A percentile compares a stretch with the other conserved stretches of the same genome.
phyloP scores from a whole-genome alignment of 2,888 invertebrate genomes.

The Lucinisca nassula region DNA sequence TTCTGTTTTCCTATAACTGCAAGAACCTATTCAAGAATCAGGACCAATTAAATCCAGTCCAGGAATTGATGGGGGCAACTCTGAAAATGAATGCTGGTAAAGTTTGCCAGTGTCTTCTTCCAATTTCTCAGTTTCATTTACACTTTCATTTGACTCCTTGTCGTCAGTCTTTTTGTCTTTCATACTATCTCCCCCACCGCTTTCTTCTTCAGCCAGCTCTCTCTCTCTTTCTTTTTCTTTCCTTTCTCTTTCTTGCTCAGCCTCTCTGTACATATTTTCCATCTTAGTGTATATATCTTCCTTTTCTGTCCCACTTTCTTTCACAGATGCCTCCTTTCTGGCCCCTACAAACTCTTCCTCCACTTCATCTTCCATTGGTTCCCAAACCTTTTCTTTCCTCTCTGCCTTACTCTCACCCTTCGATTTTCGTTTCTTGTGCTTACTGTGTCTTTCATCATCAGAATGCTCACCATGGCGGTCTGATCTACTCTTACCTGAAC shows the following conservation, averaged over 20 bases:
- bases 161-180: not conserved
- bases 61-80: not conserved
- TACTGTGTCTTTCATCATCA: constrained; percentile 47
- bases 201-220: constrained; percentile 42
- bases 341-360: constrained; percentile 71
- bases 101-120: not conserved
- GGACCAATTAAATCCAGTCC: not conserved
- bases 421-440: constrained; percentile 49
- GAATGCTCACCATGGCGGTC: constrained; percentile 44
- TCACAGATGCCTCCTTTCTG: constrained; percentile 17
- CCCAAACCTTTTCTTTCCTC: constrained; percentile 66
- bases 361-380: constrained; percentile 71
- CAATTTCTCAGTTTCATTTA: not conserved
- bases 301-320: constrained; percentile 35
- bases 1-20: too few species aligned
- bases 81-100: not conserved
- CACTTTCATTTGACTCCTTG: not conserved
- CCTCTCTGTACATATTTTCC: constrained; percentile 36
- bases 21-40: not conserved
- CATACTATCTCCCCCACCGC: not conserved
- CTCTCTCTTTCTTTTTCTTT: constrained; percentile 50
- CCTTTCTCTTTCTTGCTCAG: constrained; percentile 20
- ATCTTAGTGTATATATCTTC: constrained; percentile 21
- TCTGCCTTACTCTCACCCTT: constrained; percentile 62
- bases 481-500: constrained; percentile 60